These are phyloP conservation scores for Oncorhynchus gorbuscha DNA, from an alignment of 2,113 vertebrate species.

Conservation along the genomic window DNA sequence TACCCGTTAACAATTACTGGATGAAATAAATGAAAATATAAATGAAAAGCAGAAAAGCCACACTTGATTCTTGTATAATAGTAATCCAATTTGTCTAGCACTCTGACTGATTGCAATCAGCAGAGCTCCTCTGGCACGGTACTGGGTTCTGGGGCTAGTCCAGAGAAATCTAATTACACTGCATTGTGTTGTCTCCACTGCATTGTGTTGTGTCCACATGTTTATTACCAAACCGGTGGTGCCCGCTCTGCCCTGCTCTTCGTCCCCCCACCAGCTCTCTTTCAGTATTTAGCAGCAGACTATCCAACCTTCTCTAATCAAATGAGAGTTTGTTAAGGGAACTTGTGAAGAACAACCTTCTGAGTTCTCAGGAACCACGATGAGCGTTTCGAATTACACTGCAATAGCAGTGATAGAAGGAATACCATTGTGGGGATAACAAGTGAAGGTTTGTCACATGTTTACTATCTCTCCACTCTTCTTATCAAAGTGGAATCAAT, in stretches of 20 bases:
- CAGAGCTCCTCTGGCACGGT: neutral
- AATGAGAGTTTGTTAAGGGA: too few relatives aligned
- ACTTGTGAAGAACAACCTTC: too few relatives aligned
- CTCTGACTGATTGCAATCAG: conserved; percentile 72
- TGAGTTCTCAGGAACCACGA: too few relatives aligned
- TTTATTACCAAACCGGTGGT: neutral
- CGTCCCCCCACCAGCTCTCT: neutral
- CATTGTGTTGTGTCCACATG: neutral
- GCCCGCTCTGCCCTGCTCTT: neutral
- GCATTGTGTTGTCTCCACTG: conserved; percentile 16
- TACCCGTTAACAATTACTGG: conserved; percentile 35
- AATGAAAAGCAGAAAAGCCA: conserved; percentile 26
- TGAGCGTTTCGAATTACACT: too few relatives aligned
- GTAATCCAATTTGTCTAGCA: conserved; percentile 65
- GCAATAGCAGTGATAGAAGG: too few relatives aligned
- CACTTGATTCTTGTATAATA: conserved; percentile 49
- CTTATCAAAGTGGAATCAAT: too few relatives aligned
- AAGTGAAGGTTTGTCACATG: too few relatives aligned
- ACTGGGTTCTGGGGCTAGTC: neutral
- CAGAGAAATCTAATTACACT: conserved; percentile 21
- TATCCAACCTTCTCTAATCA: neutral
- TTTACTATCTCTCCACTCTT: too few relatives aligned
- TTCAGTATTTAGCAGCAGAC: neutral
- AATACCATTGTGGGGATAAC: too few relatives aligned
- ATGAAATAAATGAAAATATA: conserved; percentile 36